phyloP scores from a whole-genome alignment of 1,140 invertebrate species.

The Trichonephila clavata region DNA sequence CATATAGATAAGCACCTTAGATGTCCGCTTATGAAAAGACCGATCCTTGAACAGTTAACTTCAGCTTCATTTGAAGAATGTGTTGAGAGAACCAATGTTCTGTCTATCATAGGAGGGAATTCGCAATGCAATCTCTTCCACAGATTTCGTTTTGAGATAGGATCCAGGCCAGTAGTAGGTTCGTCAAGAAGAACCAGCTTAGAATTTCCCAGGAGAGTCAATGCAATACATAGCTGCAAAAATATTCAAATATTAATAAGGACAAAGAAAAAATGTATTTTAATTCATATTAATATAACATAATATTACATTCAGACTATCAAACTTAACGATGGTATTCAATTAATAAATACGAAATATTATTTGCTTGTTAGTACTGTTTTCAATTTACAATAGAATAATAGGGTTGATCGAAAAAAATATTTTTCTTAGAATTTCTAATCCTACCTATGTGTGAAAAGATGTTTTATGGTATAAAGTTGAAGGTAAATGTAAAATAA shows the following conservation, averaged over 20 bases:
- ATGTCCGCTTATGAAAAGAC: not conserved
- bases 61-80: slow-evolving; percentile 14
- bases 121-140: not conserved
- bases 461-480: no score
- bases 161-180: slow-evolving; percentile 9
- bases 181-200: not conserved
- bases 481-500: no score
- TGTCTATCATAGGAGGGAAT: not conserved
- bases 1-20: not conserved
- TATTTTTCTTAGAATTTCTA: no score
- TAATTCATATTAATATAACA: no score
- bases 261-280: no score
- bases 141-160: not conserved
- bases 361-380: no score
- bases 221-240: not conserved
- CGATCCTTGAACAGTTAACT: not conserved
- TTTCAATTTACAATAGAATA: no score
- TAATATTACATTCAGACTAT: no score
- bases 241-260: not conserved
- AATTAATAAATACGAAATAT: no score
- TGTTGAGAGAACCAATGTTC: not conserved
- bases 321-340: no score
- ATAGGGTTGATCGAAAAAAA: no score
- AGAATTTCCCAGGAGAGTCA: not conserved
- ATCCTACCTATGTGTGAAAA: no score